Percentiles rank a stretch among this genome's conserved stretches.
Evolutionary conservation across 2,888 invertebrate genomes (phyloP).

Genomic region (Panzeria rudis): DNA sequence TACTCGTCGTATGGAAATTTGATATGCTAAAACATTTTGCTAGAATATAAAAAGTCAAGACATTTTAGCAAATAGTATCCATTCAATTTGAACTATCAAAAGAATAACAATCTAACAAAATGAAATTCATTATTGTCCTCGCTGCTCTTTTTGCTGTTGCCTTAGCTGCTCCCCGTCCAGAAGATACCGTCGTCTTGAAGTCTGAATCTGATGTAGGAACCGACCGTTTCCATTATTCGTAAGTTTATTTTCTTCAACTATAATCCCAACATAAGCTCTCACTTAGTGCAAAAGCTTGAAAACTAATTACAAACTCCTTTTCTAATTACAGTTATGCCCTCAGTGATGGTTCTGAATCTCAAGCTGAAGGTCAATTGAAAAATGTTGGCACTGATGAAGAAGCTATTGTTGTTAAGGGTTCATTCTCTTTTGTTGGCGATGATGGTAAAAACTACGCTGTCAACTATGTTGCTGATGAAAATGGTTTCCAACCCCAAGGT

Average conservation of each 20-base stretch:
- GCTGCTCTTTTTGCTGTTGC: conserved; percentile 76
- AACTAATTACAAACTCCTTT: background rate
- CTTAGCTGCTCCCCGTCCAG: conserved; percentile 76
- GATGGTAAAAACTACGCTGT: conserved; percentile 82
- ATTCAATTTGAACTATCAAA: conserved; percentile 60
- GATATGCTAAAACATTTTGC: background rate
- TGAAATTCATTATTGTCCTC: conserved; percentile 81
- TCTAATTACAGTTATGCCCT: conserved; percentile 71
- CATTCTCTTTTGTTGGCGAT: conserved; percentile 75
- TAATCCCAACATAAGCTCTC: background rate
- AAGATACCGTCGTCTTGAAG: conserved; percentile 76
- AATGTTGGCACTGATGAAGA: conserved; percentile 74
- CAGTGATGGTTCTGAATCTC: conserved; percentile 75
- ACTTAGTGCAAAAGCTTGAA: background rate
- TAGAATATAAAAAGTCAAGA: conserved; percentile 58
- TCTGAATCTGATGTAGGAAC: conserved; percentile 85
- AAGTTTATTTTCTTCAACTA: conserved; percentile 23
- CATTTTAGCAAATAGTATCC: conserved; percentile 27
- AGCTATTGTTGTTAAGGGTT: conserved; percentile 75
- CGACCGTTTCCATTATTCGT: conserved; percentile 84
- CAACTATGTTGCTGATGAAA: conserved; percentile 84
- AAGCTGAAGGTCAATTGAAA: conserved; percentile 75
- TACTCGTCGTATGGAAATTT: background rate
- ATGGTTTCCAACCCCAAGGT: conserved; percentile 84
- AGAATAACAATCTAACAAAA: conserved; percentile 70